Evolutionary conservation across 1,140 invertebrate genomes (phyloP).

Genomic region (Apis laboriosa): DNA sequence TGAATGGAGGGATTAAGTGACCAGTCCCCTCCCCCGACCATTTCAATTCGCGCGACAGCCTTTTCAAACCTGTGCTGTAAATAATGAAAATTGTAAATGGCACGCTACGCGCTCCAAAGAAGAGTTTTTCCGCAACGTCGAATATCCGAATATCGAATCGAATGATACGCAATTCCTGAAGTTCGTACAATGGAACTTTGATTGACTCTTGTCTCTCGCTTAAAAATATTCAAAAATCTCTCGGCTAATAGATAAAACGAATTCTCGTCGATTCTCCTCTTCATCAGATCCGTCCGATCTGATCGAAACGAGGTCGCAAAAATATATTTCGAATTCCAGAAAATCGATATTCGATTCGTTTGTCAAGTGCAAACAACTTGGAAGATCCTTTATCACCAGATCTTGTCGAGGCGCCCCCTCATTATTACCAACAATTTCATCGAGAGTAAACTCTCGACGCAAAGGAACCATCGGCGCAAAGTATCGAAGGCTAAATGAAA

Average conservation of each 20-base stretch:
- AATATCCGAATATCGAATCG: neutral
- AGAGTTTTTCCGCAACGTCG: neutral
- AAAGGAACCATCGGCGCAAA: too few species aligned
- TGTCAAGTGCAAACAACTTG: too few species aligned
- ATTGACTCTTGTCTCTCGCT: too few species aligned
- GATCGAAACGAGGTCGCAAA: neutral
- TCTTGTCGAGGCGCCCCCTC: neutral
- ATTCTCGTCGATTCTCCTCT: accelerated
- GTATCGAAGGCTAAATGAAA: too few species aligned
- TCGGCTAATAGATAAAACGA: too few species aligned
- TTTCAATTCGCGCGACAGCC: neutral
- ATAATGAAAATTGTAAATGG: neutral
- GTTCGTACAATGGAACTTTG: neutral
- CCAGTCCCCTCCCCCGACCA: too few species aligned
- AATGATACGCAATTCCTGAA: neutral
- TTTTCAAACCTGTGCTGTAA: neutral
- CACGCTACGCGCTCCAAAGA: neutral
- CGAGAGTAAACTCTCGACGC: too few species aligned
- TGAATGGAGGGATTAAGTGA: neutral
- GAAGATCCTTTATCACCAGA: too few species aligned
- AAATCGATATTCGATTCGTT: too few species aligned
- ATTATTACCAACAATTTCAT: neutral
- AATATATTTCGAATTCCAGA: neutral
- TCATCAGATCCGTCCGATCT: too few species aligned
- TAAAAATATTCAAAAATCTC: too few species aligned